phyloP scores from a whole-genome alignment of 2,797 vertebrate species.

The Sebastes cheni region DNA sequence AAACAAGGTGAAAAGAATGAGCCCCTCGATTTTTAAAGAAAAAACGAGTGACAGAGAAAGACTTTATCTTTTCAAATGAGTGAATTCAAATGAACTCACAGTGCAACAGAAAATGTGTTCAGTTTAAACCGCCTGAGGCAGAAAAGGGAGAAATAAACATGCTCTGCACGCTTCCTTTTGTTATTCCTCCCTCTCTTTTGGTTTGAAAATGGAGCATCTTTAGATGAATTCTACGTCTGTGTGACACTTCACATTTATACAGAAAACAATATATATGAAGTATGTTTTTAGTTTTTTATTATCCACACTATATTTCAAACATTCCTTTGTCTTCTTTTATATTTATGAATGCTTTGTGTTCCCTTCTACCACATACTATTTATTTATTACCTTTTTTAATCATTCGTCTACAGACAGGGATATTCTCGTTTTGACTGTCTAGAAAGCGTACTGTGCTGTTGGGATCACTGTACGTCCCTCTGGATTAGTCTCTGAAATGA shows the following conservation, averaged over 20 bases:
- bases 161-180: slow-evolving; percentile 58
- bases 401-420: background rate
- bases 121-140: slow-evolving; percentile 65
- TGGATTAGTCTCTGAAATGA: slow-evolving; percentile 2
- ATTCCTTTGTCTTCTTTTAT: background rate
- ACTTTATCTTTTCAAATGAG: slow-evolving; percentile 76
- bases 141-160: slow-evolving; percentile 64
- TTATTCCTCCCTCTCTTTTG: slow-evolving; percentile 54
- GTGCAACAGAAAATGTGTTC: slow-evolving; percentile 68
- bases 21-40: slow-evolving; percentile 32
- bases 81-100: slow-evolving; percentile 73
- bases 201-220: slow-evolving; percentile 50
- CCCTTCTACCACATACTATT: background rate
- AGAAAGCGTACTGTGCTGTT: background rate
- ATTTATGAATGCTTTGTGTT: background rate
- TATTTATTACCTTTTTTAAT: slow-evolving; percentile 12
- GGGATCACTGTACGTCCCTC: background rate
- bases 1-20: slow-evolving; percentile 71
- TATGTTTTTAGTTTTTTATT: slow-evolving; percentile 9
- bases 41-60: slow-evolving; percentile 41
- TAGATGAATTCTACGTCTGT: slow-evolving; percentile 27
- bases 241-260: slow-evolving; percentile 28
- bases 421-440: background rate
- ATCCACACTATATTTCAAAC: background rate
- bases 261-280: background rate